These are phyloP conservation scores for Epinotia ramella DNA, from an alignment of 2,888 invertebrate species.

Conservation along the genomic window DNA sequence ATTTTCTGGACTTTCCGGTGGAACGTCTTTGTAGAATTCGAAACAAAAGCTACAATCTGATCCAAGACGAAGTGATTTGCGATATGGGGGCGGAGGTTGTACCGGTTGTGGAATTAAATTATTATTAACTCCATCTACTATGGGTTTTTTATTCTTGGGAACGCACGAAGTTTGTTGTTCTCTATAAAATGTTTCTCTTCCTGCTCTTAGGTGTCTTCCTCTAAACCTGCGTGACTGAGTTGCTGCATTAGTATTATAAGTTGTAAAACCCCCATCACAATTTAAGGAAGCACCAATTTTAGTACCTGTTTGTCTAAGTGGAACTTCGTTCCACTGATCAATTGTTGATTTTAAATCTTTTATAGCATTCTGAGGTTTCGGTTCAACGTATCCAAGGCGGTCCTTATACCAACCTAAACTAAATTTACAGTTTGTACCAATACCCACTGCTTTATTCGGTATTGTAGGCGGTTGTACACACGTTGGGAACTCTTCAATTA, in stretches of 20 bases:
- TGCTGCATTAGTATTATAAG: slow-evolving; percentile 5
- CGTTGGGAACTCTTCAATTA: neutral
- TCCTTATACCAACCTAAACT: slow-evolving; percentile 22
- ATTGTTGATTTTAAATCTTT: slow-evolving; percentile 2
- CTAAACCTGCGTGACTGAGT: slow-evolving; percentile 23
- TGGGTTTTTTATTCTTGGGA: neutral
- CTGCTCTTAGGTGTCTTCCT: slow-evolving; percentile 18
- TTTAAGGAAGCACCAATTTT: slow-evolving; percentile 15
- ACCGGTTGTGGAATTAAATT: neutral
- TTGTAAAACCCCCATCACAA: neutral
- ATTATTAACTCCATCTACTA: neutral
- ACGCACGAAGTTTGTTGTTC: slow-evolving; percentile 13
- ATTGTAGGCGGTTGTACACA: neutral
- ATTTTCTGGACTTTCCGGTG: neutral
- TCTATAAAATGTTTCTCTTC: slow-evolving; percentile 19
- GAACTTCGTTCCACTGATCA: slow-evolving; percentile 11
- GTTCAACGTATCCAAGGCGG: slow-evolving; percentile 20
- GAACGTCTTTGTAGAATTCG: slow-evolving; percentile 14
- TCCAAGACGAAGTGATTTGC: slow-evolving; percentile 18
- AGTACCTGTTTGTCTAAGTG: slow-evolving; percentile 15
- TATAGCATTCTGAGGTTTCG: slow-evolving; percentile 6
- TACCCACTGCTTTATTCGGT: slow-evolving; percentile 3
- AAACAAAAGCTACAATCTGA: slow-evolving; percentile 27
- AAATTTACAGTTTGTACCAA: slow-evolving; percentile 16
- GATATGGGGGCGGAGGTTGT: slow-evolving; percentile 1